Evolutionary conservation across 2,888 invertebrate species (phyloP).

Genomic region (Onchidella celtica): DNA sequence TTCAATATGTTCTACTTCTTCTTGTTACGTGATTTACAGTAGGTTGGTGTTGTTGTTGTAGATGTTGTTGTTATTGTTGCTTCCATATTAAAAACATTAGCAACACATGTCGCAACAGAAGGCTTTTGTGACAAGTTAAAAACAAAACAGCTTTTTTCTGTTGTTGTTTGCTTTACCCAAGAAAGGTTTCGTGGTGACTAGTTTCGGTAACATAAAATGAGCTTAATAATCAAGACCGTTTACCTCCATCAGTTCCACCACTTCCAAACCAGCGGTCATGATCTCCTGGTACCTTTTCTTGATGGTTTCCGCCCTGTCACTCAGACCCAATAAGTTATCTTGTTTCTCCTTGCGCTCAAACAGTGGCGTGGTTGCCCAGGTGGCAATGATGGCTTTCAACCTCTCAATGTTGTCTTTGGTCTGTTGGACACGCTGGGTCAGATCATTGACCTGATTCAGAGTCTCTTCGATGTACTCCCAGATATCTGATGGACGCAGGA

Average conservation of each 20-base stretch:
- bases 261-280: constrained; percentile 86
- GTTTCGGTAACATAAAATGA: no score
- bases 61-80: no score
- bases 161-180: no score
- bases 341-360: constrained; percentile 94
- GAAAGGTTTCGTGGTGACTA: no score
- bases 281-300: constrained; percentile 90
- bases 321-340: constrained; percentile 89
- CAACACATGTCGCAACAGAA: no score
- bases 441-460: constrained; percentile 88
- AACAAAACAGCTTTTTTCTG: no score
- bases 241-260: constrained; percentile 85
- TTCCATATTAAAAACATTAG: no score
- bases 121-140: no score
- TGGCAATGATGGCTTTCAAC: constrained; percentile 89
- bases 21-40: no score
- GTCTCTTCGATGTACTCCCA: constrained; percentile 90
- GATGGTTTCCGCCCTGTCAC: constrained; percentile 89
- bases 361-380: constrained; percentile 90
- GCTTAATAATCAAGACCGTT: no score
- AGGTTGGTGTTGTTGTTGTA: no score
- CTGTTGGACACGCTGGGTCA: constrained; percentile 89
- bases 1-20: no score
- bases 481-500: constrained; percentile 86
- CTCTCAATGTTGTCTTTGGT: constrained; percentile 92